These are phyloP conservation scores for Mythimna lalbum DNA, from an alignment of 2,888 invertebrate species.

Conservation along the genomic window DNA sequence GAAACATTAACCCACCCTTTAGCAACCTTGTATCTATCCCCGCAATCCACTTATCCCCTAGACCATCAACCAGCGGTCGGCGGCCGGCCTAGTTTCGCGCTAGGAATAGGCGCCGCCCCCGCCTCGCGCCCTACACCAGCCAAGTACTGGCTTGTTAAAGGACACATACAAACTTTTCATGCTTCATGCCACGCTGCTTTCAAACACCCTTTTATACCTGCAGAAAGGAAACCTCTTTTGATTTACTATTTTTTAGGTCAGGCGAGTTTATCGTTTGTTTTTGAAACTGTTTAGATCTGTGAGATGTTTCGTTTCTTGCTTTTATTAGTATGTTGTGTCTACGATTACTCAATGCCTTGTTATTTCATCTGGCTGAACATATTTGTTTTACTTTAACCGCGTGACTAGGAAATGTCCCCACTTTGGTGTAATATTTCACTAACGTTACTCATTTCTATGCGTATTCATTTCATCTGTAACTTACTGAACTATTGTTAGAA, in stretches of 20 bases:
- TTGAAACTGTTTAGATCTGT: slow-evolving; percentile 35
- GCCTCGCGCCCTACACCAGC: slow-evolving; percentile 84
- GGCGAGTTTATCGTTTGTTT: slow-evolving; percentile 36
- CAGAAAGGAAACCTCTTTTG: slow-evolving; percentile 55
- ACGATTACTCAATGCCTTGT: slow-evolving; percentile 44
- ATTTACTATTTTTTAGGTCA: slow-evolving; percentile 60
- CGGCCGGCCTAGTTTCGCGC: slow-evolving; percentile 89
- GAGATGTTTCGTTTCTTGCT: slow-evolving; percentile 14
- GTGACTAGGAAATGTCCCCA: slow-evolving; percentile 51
- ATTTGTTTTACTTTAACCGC: slow-evolving; percentile 62
- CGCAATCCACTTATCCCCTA: slow-evolving; percentile 53
- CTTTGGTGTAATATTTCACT: slow-evolving; percentile 44
- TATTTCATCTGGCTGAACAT: slow-evolving; percentile 49
- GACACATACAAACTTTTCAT: slow-evolving; percentile 79
- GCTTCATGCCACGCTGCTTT: slow-evolving; percentile 67
- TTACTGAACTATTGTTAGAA: slow-evolving; percentile 1
- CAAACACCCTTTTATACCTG: slow-evolving; percentile 63
- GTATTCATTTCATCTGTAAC: slow-evolving; percentile 41
- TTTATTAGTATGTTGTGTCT: slow-evolving; percentile 23
- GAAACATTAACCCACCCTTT: not conserved
- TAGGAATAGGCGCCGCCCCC: slow-evolving; percentile 90
- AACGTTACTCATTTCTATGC: slow-evolving; percentile 26
- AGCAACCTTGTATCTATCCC: slow-evolving; percentile 20
- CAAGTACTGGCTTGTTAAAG: slow-evolving; percentile 84
- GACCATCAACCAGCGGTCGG: slow-evolving; percentile 80